Base-by-base conservation (phyloP, 2,797 vertebrate species). In the Ctenochaetus hawaiiensis region DNA sequence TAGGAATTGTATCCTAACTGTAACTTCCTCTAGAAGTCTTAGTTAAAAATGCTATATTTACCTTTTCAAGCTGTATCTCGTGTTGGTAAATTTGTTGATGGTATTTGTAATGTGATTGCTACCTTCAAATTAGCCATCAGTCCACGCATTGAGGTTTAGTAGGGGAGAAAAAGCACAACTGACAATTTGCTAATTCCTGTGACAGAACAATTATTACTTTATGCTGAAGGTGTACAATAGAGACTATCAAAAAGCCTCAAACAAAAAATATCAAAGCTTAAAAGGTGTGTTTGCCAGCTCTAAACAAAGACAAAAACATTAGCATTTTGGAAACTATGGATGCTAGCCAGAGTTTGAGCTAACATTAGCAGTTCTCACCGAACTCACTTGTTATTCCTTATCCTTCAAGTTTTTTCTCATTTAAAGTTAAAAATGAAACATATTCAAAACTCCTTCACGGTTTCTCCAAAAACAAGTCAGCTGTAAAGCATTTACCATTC, bases 61-160 rank as follows among this genome's bases (percentile, higher is more conserved):
- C 44, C 58, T 67, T 68, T 59, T 64, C 8, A 12, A 58, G 48
- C 63, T 62, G 9, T 34, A 59, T 65, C 17, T 43, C 2, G 17
- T 17, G 49, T 53, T 34, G 52, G 23, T 54, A 2, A 4, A 16
- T 70, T 43, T 67, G 17, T 69, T 22, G 37, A 37, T n/a, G 4
- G 49, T 44, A 37, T 18, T 52, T 14, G 2, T 5, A 47, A 66
- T 47, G 5, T 39, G 48, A 67, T 45, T 34, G 8, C 2, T 22
- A 22, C 17, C 34, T 34, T 47, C 34, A 23, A 20, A 22, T 10
- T 34, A 2, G 9, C 37, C 61, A 64, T 26, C 23, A 30, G 12
- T 63, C 44, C 16, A 8, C 20, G 26, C 22, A 17, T 16, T 17
- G n/a, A 43, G n/a, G 8, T 59, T 18, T 39, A 23, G 14, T 13